phyloP scores from a whole-genome alignment of 2,888 invertebrate genomes.

The Hydraecia micacea region DNA sequence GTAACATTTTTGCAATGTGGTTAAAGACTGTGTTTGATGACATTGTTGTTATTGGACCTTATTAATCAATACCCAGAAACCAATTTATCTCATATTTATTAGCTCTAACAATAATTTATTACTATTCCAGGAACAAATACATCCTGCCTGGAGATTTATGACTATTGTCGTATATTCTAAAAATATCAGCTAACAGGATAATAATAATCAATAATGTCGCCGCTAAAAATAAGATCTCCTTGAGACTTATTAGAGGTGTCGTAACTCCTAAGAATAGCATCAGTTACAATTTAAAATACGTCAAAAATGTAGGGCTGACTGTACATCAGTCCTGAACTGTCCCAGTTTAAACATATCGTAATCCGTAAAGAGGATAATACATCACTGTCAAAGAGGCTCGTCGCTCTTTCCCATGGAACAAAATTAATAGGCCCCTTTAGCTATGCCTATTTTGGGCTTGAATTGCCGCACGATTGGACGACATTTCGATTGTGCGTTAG shows the following conservation, averaged over 20 bases:
- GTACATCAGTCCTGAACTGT: constrained; percentile 43
- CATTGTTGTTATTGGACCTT: neutral
- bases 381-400: constrained; percentile 78
- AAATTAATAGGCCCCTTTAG: constrained; percentile 75
- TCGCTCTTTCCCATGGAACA: constrained; percentile 74
- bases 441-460: constrained; percentile 72
- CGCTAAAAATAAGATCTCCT: constrained; percentile 30
- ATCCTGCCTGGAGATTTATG: constrained; percentile 30
- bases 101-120: neutral
- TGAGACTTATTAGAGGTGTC: constrained; percentile 9
- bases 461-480: constrained; percentile 57
- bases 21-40: too few relatives aligned
- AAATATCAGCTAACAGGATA: constrained; percentile 37
- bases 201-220: constrained; percentile 17
- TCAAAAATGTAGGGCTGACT: constrained; percentile 41
- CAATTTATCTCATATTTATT: constrained; percentile 6
- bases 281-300: constrained; percentile 36
- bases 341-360: constrained; percentile 65
- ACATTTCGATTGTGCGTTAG: constrained; percentile 61
- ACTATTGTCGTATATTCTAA: constrained; percentile 25
- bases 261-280: constrained; percentile 30
- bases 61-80: constrained; percentile 17
- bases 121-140: constrained; percentile 31
- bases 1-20: neutral
- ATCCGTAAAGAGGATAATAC: constrained; percentile 72